Evolutionary conservation across 2,113 vertebrate species (phyloP).

Genomic region (Ardeotis arabs): DNA sequence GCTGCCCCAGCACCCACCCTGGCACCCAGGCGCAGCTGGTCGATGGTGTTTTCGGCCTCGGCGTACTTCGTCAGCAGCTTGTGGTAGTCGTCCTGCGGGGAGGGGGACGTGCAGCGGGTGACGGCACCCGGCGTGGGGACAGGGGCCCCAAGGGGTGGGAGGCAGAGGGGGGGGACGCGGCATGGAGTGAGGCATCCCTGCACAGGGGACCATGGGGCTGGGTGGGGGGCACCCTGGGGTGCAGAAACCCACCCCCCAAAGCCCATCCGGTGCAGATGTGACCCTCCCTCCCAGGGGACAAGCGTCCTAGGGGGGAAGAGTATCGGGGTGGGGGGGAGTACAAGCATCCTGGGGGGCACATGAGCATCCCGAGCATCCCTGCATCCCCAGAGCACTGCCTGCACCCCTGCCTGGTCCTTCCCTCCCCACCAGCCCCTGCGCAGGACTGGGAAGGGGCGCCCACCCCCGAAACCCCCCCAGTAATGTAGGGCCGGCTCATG

Average conservation of each 20-base stretch:
- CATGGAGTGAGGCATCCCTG: fast-evolving
- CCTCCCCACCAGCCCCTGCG: fast-evolving
- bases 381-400: neutral
- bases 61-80: conserved; percentile 92
- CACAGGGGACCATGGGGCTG: no score
- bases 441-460: fast-evolving
- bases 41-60: conserved; percentile 94
- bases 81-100: conserved; percentile 87
- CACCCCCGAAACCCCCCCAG: neutral
- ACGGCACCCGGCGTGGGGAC: fast-evolving
- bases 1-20: conserved; percentile 78
- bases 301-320: fast-evolving
- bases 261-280: neutral
- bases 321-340: fast-evolving
- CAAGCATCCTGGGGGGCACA: fast-evolving
- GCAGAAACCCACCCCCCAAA: neutral
- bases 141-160: neutral
- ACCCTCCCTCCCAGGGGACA: neutral
- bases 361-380: neutral
- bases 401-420: neutral
- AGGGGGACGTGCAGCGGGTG: neutral
- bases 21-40: conserved; percentile 89
- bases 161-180: neutral
- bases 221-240: no score
- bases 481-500: no score